Percentiles rank a stretch among this genome's conserved stretches.
Conservation (phyloP, 2,113 vertebrate genomes). For the Oxyura jamaicensis region DNA sequence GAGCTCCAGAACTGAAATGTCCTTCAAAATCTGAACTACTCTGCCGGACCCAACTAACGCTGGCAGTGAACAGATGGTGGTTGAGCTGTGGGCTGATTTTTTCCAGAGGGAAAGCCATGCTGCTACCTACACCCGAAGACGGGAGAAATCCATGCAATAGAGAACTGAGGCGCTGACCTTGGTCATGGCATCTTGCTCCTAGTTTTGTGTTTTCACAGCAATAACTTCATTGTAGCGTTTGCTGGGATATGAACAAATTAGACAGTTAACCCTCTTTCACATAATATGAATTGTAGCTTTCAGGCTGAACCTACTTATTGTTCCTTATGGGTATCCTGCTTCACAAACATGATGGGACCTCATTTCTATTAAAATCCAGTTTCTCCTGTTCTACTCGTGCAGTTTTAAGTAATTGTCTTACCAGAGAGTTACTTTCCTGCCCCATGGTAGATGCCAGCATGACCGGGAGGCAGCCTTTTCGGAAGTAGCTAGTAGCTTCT, state of each 20-base stretch:
- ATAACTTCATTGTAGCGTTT: background rate
- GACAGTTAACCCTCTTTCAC: background rate
- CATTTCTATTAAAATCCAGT: background rate
- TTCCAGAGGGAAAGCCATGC: background rate
- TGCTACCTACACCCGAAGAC: background rate
- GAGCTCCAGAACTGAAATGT: background rate
- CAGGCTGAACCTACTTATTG: rapidly evolving
- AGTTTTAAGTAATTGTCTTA: background rate
- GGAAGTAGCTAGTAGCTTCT: background rate
- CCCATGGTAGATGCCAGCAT: background rate
- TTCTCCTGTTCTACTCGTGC: background rate
- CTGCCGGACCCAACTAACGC: background rate
- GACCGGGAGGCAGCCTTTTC: too few relatives aligned
- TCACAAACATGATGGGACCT: background rate
- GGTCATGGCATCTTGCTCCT: background rate
- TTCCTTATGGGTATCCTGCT: background rate
- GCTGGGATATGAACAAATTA: background rate
- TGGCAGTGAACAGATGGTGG: background rate
- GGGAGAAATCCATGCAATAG: background rate
- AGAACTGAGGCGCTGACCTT: background rate
- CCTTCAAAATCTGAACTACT: background rate
- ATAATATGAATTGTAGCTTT: background rate
- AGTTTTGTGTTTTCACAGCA: background rate
- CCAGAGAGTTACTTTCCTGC: background rate
- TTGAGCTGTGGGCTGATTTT: background rate